A percentile compares a stretch with the other conserved stretches of the same genome.
Conservation (phyloP, 2,888 invertebrate species). For the Synergus japonicus region DNA sequence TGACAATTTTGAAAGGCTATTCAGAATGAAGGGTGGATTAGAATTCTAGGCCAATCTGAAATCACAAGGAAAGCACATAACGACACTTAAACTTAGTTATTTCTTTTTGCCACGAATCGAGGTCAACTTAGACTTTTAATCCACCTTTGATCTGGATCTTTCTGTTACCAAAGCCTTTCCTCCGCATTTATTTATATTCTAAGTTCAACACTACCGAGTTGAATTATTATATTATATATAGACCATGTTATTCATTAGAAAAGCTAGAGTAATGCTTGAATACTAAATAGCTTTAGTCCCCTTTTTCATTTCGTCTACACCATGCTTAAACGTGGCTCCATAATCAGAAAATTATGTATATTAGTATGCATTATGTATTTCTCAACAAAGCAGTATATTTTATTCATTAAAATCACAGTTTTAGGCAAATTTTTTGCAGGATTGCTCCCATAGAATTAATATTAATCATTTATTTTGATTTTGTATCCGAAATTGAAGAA, state of each 20-base stretch:
- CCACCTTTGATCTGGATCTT: conserved; percentile 23
- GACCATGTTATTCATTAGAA: conserved; percentile 12
- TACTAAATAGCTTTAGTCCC: conserved; percentile 16
- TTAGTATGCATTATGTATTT: neutral
- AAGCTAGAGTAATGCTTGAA: conserved; percentile 1
- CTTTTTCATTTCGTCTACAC: neutral
- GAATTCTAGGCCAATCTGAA: conserved; percentile 20
- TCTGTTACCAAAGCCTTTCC: conserved; percentile 1
- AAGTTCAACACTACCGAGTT: neutral
- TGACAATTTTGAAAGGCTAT: conserved; percentile 24
- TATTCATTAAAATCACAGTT: neutral
- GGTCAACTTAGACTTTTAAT: conserved; percentile 21
- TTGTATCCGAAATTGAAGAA: too few relatives aligned
- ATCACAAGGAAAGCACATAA: conserved; percentile 24
- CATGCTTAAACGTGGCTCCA: neutral
- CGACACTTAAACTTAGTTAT: conserved; percentile 19
- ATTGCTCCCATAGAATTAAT: too few relatives aligned
- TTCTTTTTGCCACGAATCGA: neutral
- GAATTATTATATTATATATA: neutral
- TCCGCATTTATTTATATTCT: conserved; percentile 2
- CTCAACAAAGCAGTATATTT: neutral
- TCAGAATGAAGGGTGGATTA: conserved; percentile 14
- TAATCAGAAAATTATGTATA: neutral
- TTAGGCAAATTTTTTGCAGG: too few relatives aligned
- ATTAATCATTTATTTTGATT: too few relatives aligned